Percentiles rank a stretch among this genome's conserved stretches.
These are phyloP conservation scores for Argyra leucocephala DNA, from an alignment of 2,888 invertebrate species.

Conservation along the genomic window DNA sequence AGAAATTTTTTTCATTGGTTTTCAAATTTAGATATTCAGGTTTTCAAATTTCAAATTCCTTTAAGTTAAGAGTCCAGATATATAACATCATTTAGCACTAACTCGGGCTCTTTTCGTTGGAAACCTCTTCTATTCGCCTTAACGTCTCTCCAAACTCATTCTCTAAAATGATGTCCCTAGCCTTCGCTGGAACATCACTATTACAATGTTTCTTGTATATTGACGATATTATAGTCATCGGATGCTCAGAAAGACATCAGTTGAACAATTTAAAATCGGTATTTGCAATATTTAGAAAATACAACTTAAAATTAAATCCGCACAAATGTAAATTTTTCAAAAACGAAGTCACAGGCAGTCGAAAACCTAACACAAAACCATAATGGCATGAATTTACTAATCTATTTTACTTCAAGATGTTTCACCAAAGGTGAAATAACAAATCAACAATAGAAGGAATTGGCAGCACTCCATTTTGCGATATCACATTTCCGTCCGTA, in stretches of 20 bases:
- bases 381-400: slow-evolving; percentile 21
- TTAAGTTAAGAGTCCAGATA: slow-evolving; percentile 18
- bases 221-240: slow-evolving; percentile 26
- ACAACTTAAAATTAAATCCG: slow-evolving; percentile 22
- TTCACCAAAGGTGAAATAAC: slow-evolving; percentile 26
- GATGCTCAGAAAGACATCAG: slow-evolving; percentile 21
- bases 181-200: slow-evolving; percentile 23
- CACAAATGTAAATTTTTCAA: slow-evolving; percentile 24
- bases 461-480: slow-evolving; percentile 25
- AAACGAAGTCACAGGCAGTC: slow-evolving; percentile 22
- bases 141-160: slow-evolving; percentile 25
- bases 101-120: slow-evolving; percentile 23
- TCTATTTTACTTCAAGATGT: slow-evolving; percentile 21
- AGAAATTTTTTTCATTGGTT: too few relatives aligned
- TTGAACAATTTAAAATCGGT: slow-evolving; percentile 16
- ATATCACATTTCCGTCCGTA: too few relatives aligned
- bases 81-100: slow-evolving; percentile 23
- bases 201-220: slow-evolving; percentile 25
- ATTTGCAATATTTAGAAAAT: slow-evolving; percentile 15
- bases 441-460: slow-evolving; percentile 27
- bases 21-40: too few relatives aligned
- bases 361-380: too few relatives aligned
- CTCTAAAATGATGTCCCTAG: slow-evolving; percentile 26
- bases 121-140: slow-evolving; percentile 25
- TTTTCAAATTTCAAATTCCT: too few relatives aligned